Conservation (phyloP, 2,113 vertebrate genomes). For the Dunckerocampus dactyliophorus region DNA sequence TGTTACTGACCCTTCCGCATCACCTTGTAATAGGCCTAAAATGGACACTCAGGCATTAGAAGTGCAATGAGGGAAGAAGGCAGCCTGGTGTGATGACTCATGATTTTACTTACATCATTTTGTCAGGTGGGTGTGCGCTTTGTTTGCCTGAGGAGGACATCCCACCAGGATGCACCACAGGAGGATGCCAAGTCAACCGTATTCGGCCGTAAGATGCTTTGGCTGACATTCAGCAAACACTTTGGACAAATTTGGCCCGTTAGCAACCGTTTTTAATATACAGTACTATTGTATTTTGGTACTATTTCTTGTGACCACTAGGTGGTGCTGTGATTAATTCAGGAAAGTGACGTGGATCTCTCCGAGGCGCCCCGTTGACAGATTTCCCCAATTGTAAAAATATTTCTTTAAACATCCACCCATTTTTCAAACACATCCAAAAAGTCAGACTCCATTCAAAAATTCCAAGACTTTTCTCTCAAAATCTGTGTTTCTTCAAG, state of each 20-base stretch:
- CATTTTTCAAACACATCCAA: too few relatives aligned
- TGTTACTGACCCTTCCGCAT: neutral
- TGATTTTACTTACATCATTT: neutral
- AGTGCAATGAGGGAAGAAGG: neutral
- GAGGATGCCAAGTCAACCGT: neutral
- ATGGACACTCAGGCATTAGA: neutral
- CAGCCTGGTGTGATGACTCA: neutral
- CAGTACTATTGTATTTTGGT: too few relatives aligned
- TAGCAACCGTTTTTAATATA: too few relatives aligned
- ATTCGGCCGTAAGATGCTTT: neutral
- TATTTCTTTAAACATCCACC: too few relatives aligned
- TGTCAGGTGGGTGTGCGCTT: neutral
- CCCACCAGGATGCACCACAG: neutral
- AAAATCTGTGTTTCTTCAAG: too few relatives aligned
- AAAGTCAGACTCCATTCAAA: too few relatives aligned
- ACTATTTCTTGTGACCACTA: constrained; percentile 2
- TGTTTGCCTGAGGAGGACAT: neutral
- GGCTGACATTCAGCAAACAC: neutral
- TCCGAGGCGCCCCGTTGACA: too few relatives aligned
- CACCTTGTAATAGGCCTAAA: neutral
- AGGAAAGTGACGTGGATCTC: too few relatives aligned
- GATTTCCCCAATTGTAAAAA: too few relatives aligned
- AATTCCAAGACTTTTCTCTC: too few relatives aligned
- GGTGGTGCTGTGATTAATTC: constrained; percentile 32
- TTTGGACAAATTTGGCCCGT: neutral